Evolutionary conservation across 2,888 invertebrate genomes (phyloP).

Genomic region (Iphiclides podalirius): DNA sequence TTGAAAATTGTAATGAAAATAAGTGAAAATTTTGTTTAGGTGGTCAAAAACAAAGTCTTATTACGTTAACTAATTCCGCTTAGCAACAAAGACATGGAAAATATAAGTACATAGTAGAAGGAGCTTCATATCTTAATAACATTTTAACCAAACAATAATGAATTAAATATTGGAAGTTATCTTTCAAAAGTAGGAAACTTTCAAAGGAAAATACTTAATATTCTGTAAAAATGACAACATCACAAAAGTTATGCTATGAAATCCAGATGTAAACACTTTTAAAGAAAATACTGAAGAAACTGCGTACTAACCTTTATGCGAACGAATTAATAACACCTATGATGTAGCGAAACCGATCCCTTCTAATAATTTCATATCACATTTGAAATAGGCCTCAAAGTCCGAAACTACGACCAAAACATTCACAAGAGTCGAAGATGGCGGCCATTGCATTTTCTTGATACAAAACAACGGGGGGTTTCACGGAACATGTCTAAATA

Average conservation of each 20-base stretch:
- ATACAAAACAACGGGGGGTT: slow-evolving; percentile 85
- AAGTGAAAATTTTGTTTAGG: slow-evolving; percentile 30
- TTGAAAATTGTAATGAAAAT: slow-evolving; percentile 33
- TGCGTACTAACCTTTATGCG: slow-evolving; percentile 60
- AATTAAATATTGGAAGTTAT: slow-evolving; percentile 36
- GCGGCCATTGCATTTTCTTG: slow-evolving; percentile 91
- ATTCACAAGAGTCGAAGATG: slow-evolving; percentile 91
- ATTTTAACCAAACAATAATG: slow-evolving; percentile 38
- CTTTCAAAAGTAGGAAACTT: slow-evolving; percentile 25
- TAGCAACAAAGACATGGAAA: slow-evolving; percentile 67
- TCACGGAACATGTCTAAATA: slow-evolving; percentile 70
- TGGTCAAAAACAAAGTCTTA: slow-evolving; percentile 28
- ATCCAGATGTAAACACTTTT: slow-evolving; percentile 89
- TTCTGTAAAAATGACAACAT: slow-evolving; percentile 76
- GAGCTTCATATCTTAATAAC: slow-evolving; percentile 66
- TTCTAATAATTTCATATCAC: slow-evolving; percentile 72
- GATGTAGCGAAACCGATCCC: slow-evolving; percentile 65
- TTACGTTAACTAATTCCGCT: slow-evolving; percentile 40
- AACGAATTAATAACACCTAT: slow-evolving; percentile 58
- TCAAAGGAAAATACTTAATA: slow-evolving; percentile 36
- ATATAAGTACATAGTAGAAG: slow-evolving; percentile 65
- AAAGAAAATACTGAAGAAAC: slow-evolving; percentile 53
- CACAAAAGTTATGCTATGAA: slow-evolving; percentile 80
- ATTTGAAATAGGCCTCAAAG: slow-evolving; percentile 67
- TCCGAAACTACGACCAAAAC: slow-evolving; percentile 83